Evolutionary conservation across 1,140 invertebrate genomes (phyloP).

Genomic region (Ridgeia piscesae): DNA sequence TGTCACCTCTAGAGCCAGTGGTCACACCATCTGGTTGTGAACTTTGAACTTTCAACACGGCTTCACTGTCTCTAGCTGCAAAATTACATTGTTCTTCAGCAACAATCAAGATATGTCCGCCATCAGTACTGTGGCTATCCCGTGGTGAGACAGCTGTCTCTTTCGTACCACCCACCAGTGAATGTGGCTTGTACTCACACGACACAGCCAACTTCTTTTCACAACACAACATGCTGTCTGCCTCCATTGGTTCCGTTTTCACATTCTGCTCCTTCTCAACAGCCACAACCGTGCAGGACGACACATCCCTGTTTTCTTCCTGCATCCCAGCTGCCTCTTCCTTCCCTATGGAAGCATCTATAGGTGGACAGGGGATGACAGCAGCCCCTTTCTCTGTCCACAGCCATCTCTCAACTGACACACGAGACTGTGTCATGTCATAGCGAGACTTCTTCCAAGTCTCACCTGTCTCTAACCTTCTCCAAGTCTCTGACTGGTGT

Average conservation of each 20-base stretch:
- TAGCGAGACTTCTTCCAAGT: background rate
- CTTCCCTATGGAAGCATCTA: background rate
- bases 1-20: background rate
- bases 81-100: background rate
- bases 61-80: background rate
- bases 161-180: background rate
- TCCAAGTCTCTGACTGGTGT: background rate
- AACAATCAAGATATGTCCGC: background rate
- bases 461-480: background rate
- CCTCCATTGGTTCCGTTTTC: background rate
- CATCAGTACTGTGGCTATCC: background rate
- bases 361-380: background rate
- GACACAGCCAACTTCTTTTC: background rate
- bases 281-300: background rate
- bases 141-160: background rate
- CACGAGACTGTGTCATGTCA: background rate
- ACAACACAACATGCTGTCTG: background rate
- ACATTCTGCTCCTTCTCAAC: background rate
- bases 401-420: background rate
- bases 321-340: background rate
- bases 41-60: background rate
- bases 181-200: background rate
- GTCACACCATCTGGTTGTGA: background rate
- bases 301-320: background rate
- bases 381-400: background rate